These are phyloP conservation scores for Synanthedon vespiformis DNA, from an alignment of 2,888 invertebrate genomes.

Conservation along the genomic window DNA sequence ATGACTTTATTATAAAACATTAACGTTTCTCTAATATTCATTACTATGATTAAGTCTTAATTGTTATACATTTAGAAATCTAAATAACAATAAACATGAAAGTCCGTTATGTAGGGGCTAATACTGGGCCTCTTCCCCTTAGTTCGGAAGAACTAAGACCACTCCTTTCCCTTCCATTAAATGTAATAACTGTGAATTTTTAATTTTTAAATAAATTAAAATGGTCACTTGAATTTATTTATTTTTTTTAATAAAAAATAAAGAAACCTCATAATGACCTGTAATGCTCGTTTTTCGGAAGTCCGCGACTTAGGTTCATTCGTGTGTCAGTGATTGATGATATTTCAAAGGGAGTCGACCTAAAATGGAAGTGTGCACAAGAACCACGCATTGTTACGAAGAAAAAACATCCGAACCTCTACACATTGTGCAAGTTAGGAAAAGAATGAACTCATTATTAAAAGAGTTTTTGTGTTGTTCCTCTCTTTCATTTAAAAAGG, in stretches of 20 bases:
- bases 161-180: too few relatives aligned
- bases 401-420: neutral
- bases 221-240: too few relatives aligned
- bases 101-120: too few relatives aligned
- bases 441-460: conserved; percentile 15
- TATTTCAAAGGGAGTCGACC: conserved; percentile 24
- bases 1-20: too few relatives aligned
- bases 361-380: conserved; percentile 16
- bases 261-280: conserved; percentile 32
- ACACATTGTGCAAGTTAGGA: conserved; percentile 12
- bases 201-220: too few relatives aligned
- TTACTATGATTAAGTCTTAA: too few relatives aligned
- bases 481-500: conserved; percentile 25
- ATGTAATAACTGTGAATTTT: too few relatives aligned
- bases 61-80: too few relatives aligned
- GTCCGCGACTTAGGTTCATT: conserved; percentile 22
- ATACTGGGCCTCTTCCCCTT: too few relatives aligned
- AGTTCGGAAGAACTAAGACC: too few relatives aligned
- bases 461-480: conserved; percentile 26
- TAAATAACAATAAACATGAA: too few relatives aligned
- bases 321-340: conserved; percentile 46
- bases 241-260: conserved; percentile 14
- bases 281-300: conserved; percentile 30
- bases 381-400: conserved; percentile 5
- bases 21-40: too few relatives aligned